These are phyloP conservation scores for Galeruca laticollis DNA, from an alignment of 2,888 invertebrate species.

Conservation along the genomic window DNA sequence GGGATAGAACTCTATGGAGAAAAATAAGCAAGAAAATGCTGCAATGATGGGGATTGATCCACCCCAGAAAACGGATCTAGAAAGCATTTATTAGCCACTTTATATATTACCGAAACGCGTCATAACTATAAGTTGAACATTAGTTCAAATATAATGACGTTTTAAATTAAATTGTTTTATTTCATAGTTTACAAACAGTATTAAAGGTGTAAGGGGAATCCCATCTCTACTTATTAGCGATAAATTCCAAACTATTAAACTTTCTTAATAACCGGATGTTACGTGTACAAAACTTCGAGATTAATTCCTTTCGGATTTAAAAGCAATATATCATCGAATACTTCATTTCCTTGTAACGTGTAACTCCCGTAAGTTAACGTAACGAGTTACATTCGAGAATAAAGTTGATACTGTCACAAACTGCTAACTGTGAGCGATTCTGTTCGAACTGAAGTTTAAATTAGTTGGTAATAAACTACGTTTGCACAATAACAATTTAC, in stretches of 20 bases:
- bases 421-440: conserved; percentile 34
- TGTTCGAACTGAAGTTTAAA: conserved; percentile 40
- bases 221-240: neutral
- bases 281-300: conserved; percentile 2
- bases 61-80: too few relatives aligned
- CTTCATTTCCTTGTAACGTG: conserved; percentile 14
- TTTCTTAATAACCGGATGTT: conserved; percentile 6
- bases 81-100: too few relatives aligned
- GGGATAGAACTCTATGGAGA: too few relatives aligned
- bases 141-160: too few relatives aligned
- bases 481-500: conserved; percentile 48
- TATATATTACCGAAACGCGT: too few relatives aligned
- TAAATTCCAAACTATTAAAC: neutral
- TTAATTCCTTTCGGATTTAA: conserved; percentile 9
- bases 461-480: conserved; percentile 44
- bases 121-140: too few relatives aligned
- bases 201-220: too few relatives aligned
- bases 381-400: conserved; percentile 13
- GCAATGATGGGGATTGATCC: too few relatives aligned
- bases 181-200: too few relatives aligned
- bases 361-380: conserved; percentile 8
- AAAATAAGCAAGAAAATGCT: too few relatives aligned
- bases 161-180: too few relatives aligned
- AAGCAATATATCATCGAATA: conserved; percentile 7
- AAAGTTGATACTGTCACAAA: conserved; percentile 1